A percentile compares a stretch with the other conserved stretches of the same genome.
Conservation (phyloP, 2,113 vertebrate species). For the Paraplagusia blochii region DNA sequence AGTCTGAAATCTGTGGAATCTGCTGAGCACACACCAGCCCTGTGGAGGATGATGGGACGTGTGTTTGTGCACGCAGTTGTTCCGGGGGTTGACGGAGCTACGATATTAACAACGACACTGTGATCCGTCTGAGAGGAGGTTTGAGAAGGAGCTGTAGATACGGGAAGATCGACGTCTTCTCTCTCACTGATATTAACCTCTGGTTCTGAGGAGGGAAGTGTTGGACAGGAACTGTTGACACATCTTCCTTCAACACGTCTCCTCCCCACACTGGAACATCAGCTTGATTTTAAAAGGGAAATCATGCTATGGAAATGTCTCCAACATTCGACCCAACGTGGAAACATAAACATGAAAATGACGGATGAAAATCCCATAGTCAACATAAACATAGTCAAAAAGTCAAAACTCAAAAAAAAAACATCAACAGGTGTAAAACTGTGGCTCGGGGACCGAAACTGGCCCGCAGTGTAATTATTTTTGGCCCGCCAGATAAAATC, state of each 20-base stretch:
- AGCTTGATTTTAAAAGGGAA: conserved; percentile 53
- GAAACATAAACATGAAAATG: too few relatives aligned
- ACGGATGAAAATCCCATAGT: too few relatives aligned
- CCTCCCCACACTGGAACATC: conserved; percentile 37
- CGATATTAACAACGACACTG: not conserved
- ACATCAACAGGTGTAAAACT: too few relatives aligned
- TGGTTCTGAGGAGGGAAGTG: conserved; percentile 53
- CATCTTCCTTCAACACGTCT: conserved; percentile 54
- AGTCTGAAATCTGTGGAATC: conserved; percentile 67
- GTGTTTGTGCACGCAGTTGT: conserved; percentile 10
- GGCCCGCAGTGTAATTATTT: too few relatives aligned
- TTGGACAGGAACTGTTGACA: conserved; percentile 59
- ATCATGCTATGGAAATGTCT: conserved; percentile 1
- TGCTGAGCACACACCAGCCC: conserved; percentile 61
- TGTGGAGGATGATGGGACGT: conserved; percentile 13
- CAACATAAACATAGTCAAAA: too few relatives aligned
- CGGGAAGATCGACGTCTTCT: conserved; percentile 11
- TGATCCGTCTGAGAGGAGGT: not conserved
- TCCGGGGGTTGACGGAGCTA: not conserved
- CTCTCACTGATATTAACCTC: conserved; percentile 45
- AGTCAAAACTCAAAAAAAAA: too few relatives aligned
- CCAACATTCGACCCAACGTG: not conserved
- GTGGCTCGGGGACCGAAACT: too few relatives aligned
- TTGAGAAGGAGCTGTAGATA: too few relatives aligned
- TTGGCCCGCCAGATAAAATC: too few relatives aligned